phyloP scores from a whole-genome alignment of 2,113 vertebrate genomes.

The Ageneiosus marmoratus region DNA sequence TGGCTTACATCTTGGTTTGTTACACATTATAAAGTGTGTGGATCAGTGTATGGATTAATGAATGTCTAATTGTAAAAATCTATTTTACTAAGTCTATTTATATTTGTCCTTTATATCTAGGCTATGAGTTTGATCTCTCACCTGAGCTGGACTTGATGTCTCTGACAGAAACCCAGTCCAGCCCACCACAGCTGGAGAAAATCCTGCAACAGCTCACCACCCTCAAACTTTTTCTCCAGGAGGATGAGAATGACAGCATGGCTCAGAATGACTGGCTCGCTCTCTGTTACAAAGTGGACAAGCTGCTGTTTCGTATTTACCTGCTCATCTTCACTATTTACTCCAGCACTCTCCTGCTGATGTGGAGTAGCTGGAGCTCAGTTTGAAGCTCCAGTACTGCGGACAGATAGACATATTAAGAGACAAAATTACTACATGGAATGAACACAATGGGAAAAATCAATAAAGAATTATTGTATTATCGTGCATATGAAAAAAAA shows the following conservation, averaged over 20 bases:
- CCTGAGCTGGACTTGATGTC: conserved; percentile 71
- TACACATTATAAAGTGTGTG: not conserved
- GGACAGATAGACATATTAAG: not conserved
- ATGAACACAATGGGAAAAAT: not conserved
- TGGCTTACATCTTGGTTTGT: not conserved
- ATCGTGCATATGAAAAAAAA: no score
- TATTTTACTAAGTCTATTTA: not conserved
- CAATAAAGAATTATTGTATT: not conserved
- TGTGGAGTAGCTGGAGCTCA: conserved; percentile 81
- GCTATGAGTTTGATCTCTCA: conserved; percentile 67
- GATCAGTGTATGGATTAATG: not conserved
- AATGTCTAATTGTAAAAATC: not conserved
- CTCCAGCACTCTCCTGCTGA: conserved; percentile 71
- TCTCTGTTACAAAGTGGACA: conserved; percentile 78
- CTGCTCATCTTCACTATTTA: conserved; percentile 74
- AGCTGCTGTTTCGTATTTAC: conserved; percentile 78
- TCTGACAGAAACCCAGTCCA: conserved; percentile 59
- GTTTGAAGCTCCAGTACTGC: conserved; percentile 51
- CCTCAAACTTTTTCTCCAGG: conserved; percentile 69
- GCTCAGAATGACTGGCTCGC: conserved; percentile 73
- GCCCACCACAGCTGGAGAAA: conserved; percentile 66
- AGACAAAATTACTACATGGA: not conserved
- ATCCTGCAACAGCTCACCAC: conserved; percentile 74
- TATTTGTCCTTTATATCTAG: conserved; percentile 49
- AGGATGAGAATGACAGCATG: conserved; percentile 64